phyloP scores from a whole-genome alignment of 2,888 invertebrate genomes.

The Lysandra bellargus region DNA sequence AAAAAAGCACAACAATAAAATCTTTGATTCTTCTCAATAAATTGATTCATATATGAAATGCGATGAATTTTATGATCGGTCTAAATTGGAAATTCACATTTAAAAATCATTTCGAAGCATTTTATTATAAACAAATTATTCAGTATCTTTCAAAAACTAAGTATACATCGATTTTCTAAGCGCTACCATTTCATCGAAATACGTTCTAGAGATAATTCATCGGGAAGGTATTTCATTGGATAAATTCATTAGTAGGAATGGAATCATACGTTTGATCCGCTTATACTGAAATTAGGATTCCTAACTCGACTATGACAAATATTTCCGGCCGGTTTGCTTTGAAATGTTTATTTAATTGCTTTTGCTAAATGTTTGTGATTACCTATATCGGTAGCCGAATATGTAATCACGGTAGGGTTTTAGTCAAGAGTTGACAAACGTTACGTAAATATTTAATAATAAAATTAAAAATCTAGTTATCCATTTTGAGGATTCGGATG shows the following conservation, averaged over 20 bases:
- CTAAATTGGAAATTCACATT: too few relatives aligned
- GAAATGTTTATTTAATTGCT: constrained; percentile 20
- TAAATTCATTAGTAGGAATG: constrained; percentile 28
- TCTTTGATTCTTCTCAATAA: too few relatives aligned
- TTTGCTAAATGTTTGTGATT: constrained; percentile 3
- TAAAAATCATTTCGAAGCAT: too few relatives aligned
- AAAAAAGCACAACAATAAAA: not conserved
- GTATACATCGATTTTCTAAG: not conserved
- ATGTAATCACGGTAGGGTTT: not conserved
- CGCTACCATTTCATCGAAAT: not conserved
- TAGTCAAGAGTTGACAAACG: not conserved
- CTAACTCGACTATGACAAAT: constrained; percentile 22
- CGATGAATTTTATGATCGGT: too few relatives aligned
- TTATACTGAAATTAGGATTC: constrained; percentile 25
- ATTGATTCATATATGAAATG: too few relatives aligned
- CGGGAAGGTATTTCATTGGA: constrained; percentile 21
- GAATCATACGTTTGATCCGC: constrained; percentile 16
- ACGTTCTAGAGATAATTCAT: constrained; percentile 12
- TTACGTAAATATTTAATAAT: too few relatives aligned
- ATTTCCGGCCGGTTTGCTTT: constrained; percentile 12
- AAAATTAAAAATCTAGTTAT: too few relatives aligned
- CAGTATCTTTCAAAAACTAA: too few relatives aligned
- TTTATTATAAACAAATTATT: too few relatives aligned
- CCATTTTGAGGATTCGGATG: too few relatives aligned
- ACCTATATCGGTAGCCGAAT: not conserved